A percentile compares a stretch with the other conserved stretches of the same genome.
phyloP scores from a whole-genome alignment of 2,888 invertebrate species.

The Dynastes grantii region DNA sequence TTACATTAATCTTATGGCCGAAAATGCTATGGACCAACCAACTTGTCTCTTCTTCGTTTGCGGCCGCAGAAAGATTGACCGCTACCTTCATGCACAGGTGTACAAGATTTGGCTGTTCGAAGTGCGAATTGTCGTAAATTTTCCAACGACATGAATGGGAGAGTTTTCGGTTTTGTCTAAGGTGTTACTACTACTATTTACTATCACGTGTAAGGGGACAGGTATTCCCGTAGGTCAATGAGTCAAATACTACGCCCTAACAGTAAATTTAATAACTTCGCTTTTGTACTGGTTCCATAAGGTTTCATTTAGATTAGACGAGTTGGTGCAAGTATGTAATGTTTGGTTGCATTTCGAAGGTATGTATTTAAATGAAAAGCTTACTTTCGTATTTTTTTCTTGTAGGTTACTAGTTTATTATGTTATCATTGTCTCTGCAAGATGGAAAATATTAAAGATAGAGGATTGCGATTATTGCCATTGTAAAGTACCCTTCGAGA shows the following conservation, averaged over 20 bases:
- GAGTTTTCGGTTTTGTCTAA: neutral
- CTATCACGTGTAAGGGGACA: neutral
- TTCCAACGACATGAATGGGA: conserved; percentile 34
- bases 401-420: too few relatives aligned
- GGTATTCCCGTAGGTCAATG: neutral
- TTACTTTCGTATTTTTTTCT: too few relatives aligned
- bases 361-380: too few relatives aligned
- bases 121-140: conserved; percentile 44
- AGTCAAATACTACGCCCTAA: conserved; percentile 7
- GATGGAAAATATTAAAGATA: too few relatives aligned
- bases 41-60: conserved; percentile 11
- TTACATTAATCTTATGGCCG: conserved; percentile 32
- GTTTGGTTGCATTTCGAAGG: too few relatives aligned
- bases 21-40: conserved; percentile 21
- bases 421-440: too few relatives aligned
- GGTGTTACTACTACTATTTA: conserved; percentile 26
- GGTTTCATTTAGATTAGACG: too few relatives aligned
- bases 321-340: too few relatives aligned
- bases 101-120: conserved; percentile 14
- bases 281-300: too few relatives aligned
- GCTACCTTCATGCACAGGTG: neutral
- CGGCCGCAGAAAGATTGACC: conserved; percentile 5
- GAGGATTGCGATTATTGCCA: too few relatives aligned
- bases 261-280: neutral
- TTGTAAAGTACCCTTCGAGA: too few relatives aligned